Evolutionary conservation across 2,888 invertebrate species (phyloP).

Genomic region (Marronus borbonicus): DNA sequence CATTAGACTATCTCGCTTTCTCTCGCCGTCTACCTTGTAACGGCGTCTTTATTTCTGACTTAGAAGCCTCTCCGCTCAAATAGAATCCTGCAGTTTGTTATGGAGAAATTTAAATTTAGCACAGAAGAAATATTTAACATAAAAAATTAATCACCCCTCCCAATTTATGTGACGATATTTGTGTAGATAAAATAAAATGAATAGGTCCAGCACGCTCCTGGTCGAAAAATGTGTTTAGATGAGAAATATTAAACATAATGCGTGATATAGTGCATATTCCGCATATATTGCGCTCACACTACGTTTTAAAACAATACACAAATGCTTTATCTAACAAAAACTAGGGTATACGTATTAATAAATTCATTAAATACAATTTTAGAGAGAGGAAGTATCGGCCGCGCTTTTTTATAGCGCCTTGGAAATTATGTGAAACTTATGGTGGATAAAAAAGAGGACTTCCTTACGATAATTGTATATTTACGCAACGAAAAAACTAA

Average conservation of each 20-base stretch:
- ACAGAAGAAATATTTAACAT: slow-evolving; percentile 38
- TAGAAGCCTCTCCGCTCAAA: slow-evolving; percentile 37
- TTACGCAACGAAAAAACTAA: slow-evolving; percentile 1
- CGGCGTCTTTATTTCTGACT: slow-evolving; percentile 3
- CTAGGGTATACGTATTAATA: not conserved
- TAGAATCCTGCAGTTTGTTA: slow-evolving; percentile 47
- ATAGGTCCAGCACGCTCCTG: not conserved
- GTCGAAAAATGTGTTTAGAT: not conserved
- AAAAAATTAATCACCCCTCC: slow-evolving; percentile 39
- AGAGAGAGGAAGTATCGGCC: slow-evolving; percentile 13
- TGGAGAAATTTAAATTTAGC: slow-evolving; percentile 48
- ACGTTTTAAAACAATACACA: not conserved
- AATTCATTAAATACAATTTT: not conserved
- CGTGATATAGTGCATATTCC: not conserved
- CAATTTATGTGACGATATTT: slow-evolving; percentile 35
- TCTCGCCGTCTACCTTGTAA: not conserved
- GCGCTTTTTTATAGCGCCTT: not conserved
- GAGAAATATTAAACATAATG: slow-evolving; percentile 5
- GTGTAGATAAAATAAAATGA: slow-evolving; percentile 32
- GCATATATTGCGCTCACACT: not conserved
- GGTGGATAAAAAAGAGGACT: slow-evolving; percentile 26
- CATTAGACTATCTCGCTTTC: slow-evolving; percentile 31
- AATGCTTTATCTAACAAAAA: not conserved
- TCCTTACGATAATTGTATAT: slow-evolving; percentile 19
- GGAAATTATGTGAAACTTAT: slow-evolving; percentile 21